phyloP scores from a whole-genome alignment of 2,888 invertebrate genomes.

The Archips xylosteana region DNA sequence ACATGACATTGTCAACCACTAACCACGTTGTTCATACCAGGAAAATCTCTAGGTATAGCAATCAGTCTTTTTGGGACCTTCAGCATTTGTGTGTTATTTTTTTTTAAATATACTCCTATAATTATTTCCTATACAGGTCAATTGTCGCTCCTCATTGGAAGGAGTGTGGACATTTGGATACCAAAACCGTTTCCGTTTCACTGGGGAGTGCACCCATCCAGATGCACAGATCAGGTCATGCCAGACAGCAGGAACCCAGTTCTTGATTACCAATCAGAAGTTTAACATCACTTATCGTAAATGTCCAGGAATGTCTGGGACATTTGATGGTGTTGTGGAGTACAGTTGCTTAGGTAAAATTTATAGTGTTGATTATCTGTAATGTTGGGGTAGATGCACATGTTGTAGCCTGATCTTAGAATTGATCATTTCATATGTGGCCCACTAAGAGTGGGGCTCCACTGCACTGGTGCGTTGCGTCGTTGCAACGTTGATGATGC shows the following conservation, averaged over 20 bases:
- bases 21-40: no score
- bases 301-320: slow-evolving; percentile 95
- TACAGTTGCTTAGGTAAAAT: slow-evolving; percentile 93
- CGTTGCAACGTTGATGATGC: no score
- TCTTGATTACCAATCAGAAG: slow-evolving; percentile 98
- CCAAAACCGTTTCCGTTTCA: slow-evolving; percentile 95
- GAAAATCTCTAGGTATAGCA: no score
- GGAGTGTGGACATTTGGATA: slow-evolving; percentile 99
- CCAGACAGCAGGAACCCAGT: slow-evolving; percentile 98
- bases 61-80: no score
- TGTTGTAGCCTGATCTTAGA: no score
- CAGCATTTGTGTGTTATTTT: not conserved
- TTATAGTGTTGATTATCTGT: not conserved
- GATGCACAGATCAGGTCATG: slow-evolving; percentile 97
- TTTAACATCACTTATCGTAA: slow-evolving; percentile 97
- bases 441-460: no score
- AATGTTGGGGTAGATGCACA: no score
- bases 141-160: slow-evolving; percentile 96
- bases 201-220: slow-evolving; percentile 95
- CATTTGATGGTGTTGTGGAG: slow-evolving; percentile 96
- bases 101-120: slow-evolving; percentile 23
- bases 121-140: slow-evolving; percentile 81
- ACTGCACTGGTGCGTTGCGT: no score
- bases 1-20: no score
- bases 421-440: no score